phyloP scores from a whole-genome alignment of 2,888 invertebrate genomes.

The Pherbina coryleti region DNA sequence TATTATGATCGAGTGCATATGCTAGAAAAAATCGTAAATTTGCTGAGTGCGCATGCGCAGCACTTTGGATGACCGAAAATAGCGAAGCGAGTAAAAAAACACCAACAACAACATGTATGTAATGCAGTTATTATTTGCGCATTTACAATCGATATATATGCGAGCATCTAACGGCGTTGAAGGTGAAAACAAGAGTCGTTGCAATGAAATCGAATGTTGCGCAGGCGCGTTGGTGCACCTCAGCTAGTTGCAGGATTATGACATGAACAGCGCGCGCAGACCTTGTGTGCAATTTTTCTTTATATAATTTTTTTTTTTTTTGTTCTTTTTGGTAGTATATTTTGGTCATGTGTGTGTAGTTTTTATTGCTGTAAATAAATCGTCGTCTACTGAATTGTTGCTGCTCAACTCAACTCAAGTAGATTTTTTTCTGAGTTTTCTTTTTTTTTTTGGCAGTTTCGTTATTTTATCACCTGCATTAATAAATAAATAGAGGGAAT shows the following conservation, averaged over 20 bases:
- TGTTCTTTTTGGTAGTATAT: neutral
- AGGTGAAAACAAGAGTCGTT: conserved; percentile 28
- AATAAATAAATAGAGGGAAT: neutral
- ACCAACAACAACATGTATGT: neutral
- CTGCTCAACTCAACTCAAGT: neutral
- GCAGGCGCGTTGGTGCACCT: neutral
- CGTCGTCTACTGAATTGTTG: neutral
- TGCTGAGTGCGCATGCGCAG: neutral
- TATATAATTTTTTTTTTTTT: neutral
- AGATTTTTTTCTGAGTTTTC: neutral
- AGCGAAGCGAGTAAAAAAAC: neutral
- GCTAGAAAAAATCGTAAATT: conserved; percentile 25
- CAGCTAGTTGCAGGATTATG: conserved; percentile 3
- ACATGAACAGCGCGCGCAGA: neutral
- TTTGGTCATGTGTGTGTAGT: neutral
- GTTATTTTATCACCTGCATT: conserved; percentile 26
- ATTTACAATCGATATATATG: neutral
- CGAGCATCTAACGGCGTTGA: conserved; percentile 6
- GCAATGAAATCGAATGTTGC: conserved; percentile 15
- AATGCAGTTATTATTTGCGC: neutral
- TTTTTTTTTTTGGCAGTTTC: neutral
- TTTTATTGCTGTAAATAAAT: neutral
- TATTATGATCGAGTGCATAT: neutral
- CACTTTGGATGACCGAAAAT: neutral
- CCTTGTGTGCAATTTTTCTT: neutral